A percentile compares a stretch with the other conserved stretches of the same genome.
Conservation (phyloP, 2,113 vertebrate genomes). For the Ptychochromis oligacanthus region DNA sequence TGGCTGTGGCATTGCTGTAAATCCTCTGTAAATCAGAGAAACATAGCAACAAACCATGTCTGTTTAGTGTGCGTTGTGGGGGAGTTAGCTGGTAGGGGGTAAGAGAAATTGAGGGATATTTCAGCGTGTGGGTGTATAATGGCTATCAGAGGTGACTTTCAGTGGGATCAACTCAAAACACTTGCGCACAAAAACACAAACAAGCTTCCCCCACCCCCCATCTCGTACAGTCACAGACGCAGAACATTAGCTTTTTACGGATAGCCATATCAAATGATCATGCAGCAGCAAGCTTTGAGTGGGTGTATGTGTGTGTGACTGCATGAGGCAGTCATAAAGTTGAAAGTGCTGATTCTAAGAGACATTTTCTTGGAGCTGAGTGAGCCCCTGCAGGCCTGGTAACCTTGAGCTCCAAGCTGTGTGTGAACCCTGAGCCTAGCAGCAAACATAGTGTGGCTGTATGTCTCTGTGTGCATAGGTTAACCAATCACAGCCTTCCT, state of each 20-base stretch:
- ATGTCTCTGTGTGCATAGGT: not conserved
- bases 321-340: constrained; percentile 39
- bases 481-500: not conserved
- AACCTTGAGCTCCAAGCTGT: constrained; percentile 54
- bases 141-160: constrained; percentile 77
- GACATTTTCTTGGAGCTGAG: constrained; percentile 59
- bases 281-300: constrained; percentile 28
- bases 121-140: constrained; percentile 70
- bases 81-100: constrained; percentile 69
- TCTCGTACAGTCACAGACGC: constrained; percentile 43
- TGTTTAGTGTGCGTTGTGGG: constrained; percentile 66
- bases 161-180: constrained; percentile 72
- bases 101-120: constrained; percentile 71
- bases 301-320: constrained; percentile 14
- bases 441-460: not conserved
- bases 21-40: constrained; percentile 68
- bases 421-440: constrained; percentile 5
- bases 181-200: constrained; percentile 66
- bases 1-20: constrained; percentile 35
- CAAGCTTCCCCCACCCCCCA: constrained; percentile 26
- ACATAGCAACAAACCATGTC: constrained; percentile 53
- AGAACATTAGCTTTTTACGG: constrained; percentile 58
- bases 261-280: constrained; percentile 55
- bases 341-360: constrained; percentile 57
- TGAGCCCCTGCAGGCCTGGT: constrained; percentile 52